These are phyloP conservation scores for Sterna hirundo DNA, from an alignment of 2,113 vertebrate genomes.

Conservation along the genomic window DNA sequence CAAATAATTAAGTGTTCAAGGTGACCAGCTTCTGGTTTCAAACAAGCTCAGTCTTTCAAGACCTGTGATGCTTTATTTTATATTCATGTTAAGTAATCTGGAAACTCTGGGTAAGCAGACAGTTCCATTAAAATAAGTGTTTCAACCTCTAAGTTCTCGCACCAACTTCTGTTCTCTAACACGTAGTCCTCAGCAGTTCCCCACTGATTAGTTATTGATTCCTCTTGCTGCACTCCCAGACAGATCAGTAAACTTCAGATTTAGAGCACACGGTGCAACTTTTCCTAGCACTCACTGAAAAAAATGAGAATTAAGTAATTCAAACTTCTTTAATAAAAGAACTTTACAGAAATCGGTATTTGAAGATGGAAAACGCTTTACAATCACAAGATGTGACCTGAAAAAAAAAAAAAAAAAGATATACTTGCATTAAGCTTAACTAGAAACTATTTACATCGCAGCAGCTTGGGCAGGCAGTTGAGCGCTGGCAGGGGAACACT, in stretches of 20 bases:
- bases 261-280: not conserved
- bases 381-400: not conserved
- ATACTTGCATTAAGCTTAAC: not conserved
- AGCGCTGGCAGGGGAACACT: not conserved
- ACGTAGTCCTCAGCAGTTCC: not conserved
- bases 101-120: not conserved
- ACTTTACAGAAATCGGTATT: not conserved
- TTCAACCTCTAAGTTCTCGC: not conserved
- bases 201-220: not conserved
- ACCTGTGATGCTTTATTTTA: not conserved
- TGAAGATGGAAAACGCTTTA: not conserved
- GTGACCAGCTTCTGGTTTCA: not conserved
- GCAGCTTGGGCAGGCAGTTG: not conserved
- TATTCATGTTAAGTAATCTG: not conserved
- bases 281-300: not conserved
- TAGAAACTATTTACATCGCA: not conserved
- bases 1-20: not conserved
- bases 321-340: not conserved
- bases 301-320: not conserved
- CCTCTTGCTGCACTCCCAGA: not conserved
- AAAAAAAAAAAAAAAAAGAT: not conserved
- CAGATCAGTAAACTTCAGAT: not conserved
- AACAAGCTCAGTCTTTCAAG: not conserved
- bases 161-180: not conserved
- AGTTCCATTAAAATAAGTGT: not conserved